Evolutionary conservation across 2,113 vertebrate genomes (phyloP), one percentile per base, ranked within the genome.

Genomic region (Astatoreochromis straeleni): DNA sequence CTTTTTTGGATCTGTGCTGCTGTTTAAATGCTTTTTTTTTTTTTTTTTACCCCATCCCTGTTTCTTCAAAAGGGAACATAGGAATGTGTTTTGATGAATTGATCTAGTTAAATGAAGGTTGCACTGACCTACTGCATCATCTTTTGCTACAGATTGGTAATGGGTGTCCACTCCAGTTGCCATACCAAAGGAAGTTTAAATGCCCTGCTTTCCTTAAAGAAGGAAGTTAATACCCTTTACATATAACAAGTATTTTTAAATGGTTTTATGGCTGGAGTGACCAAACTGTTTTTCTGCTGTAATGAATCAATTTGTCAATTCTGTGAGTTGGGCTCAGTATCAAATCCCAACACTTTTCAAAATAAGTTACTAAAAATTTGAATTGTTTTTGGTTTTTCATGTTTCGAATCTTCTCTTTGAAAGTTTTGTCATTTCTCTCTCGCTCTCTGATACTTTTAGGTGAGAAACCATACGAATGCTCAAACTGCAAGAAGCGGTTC

Each of bases 401-500:
- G 4, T 75, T 45, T 35, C 1, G 9, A 33, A 17, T 51, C 45
- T 53, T 38, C n/a, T 24, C n/a, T 29, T 35, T 83, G 31, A 83
- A 81, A 1, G 7, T 42, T 31, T 4, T 57, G 0, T 6, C 31
- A 51, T 55, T 11, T 53, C 60, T 80, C 1, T 91, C 10, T 78
- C 2, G 84, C 6, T 78, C 5, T 85, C 3, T 82, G 19, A 10
- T 11, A 75, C 73, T 93, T 88, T 94, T 26, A 97, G 99, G 99
- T 96, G 99, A 99, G 96, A 99, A 99, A 97, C 99, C 99, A 87
- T 99, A 99, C 81, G 98, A 99, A 92, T 99, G 99, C 95, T 97
- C 98, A 85, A 99, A 99, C 96, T 99, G 99, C 97, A 99, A 99
- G 97, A 99, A 99, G 96, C 97, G 99, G 79, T 99, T 99, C 97